These are phyloP conservation scores for Syrmaticus mikado DNA, from an alignment of 2,113 vertebrate genomes.

Conservation along the genomic window DNA sequence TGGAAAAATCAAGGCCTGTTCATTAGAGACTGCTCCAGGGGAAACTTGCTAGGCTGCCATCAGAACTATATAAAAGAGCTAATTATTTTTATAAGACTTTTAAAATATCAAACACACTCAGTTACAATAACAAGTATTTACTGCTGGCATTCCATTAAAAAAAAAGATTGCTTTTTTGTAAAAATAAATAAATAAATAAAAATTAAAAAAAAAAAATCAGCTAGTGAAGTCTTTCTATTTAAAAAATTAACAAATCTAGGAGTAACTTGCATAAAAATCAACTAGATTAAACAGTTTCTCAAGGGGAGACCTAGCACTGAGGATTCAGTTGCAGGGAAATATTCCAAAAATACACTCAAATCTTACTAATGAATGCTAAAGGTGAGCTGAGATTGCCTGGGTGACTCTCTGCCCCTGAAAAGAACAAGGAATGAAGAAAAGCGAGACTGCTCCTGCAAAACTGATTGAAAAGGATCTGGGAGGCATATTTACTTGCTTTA, in stretches of 20 bases:
- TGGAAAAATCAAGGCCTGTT: slow-evolving; percentile 80
- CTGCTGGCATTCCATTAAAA: slow-evolving; percentile 61
- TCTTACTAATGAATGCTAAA: background rate
- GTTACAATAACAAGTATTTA: slow-evolving; percentile 71
- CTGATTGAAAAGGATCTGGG: background rate
- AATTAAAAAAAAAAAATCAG: background rate
- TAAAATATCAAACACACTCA: slow-evolving; percentile 64
- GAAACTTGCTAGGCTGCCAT: slow-evolving; percentile 78
- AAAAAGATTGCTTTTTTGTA: slow-evolving; percentile 56
- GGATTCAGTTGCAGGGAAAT: background rate
- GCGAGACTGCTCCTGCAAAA: rapidly evolving
- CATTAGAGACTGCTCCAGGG: slow-evolving; percentile 82
- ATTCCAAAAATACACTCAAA: background rate
- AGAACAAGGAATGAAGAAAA: background rate
- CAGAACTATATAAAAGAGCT: slow-evolving; percentile 80
- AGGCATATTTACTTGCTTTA: background rate
- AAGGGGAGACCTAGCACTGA: background rate
- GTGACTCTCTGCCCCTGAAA: background rate
- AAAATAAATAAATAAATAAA: background rate
- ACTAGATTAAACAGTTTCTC: background rate
- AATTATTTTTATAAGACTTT: slow-evolving; percentile 82
- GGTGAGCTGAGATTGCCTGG: rapidly evolving
- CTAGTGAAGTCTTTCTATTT: background rate
- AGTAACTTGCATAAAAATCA: slow-evolving; percentile 9
- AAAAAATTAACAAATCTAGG: background rate